Evolutionary conservation across 2,113 vertebrate species (phyloP).

Genomic region (Naja naja): DNA sequence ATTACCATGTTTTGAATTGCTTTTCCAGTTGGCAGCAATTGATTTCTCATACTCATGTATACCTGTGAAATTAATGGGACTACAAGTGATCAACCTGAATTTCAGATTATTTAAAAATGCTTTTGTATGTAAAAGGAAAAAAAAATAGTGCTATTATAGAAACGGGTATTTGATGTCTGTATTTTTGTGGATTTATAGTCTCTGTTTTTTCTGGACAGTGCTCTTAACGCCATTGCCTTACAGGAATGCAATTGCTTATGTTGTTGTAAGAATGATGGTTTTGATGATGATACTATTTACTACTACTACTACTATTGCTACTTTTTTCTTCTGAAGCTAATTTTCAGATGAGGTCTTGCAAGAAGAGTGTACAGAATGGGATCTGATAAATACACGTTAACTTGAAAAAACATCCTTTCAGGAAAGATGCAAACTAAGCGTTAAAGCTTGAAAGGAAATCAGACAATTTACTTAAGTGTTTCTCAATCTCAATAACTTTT

Average conservation of each 20-base stretch:
- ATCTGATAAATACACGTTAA: conserved; percentile 12
- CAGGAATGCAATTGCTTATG: background rate
- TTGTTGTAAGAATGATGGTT: background rate
- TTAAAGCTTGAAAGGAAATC: background rate
- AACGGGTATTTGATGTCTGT: conserved; percentile 21
- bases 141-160: conserved; percentile 2
- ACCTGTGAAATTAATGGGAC: conserved; percentile 40
- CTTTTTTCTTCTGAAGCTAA: background rate
- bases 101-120: conserved; percentile 2
- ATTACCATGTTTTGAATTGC: background rate
- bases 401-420: conserved; percentile 31
- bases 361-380: conserved; percentile 2
- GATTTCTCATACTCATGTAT: conserved; percentile 40
- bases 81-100: conserved; percentile 36
- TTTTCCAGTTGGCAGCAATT: conserved; percentile 26
- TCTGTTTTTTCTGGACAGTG: background rate
- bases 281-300: background rate
- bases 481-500: background rate
- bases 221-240: conserved; percentile 6
- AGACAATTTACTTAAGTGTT: background rate
- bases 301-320: background rate
- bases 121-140: conserved; percentile 35
- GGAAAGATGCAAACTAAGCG: background rate
- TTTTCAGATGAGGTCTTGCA: conserved; percentile 31
- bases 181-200: background rate